Base-by-base conservation (phyloP, 1,140 invertebrate species). In the Branchinecta lynchi region DNA sequence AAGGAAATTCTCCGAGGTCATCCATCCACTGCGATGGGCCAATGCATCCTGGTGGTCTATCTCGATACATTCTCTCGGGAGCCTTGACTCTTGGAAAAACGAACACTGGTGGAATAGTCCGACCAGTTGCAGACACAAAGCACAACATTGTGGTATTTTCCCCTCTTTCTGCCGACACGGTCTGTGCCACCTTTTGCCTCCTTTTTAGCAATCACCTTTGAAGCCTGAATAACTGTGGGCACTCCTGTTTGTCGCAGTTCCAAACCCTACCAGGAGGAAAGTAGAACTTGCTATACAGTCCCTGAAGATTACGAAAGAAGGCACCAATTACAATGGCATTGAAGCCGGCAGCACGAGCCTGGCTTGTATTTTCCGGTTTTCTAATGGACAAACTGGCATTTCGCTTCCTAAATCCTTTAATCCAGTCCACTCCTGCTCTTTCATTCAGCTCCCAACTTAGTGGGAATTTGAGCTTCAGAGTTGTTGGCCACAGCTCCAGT, bases 41-140 rank as follows among this genome's bases (percentile, higher is more conserved):
- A 15, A 45, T 17, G 46, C 67, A 71, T 43, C 79, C 80, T 17
- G 75, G 44, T 66, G 80, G 80, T 15, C 77, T 79, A 74, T 78
- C 77, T 68, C 74, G 76, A 8, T n/a, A n/a, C n/a, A n/a, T n/a
- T n/a, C n/a, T n/a, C n/a, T n/a, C n/a, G n/a, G n/a, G n/a, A n/a
- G n/a, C 82, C 70, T 70, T 83, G 80, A 72, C 79, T 73, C 21
- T 80, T 8, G 79, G 77, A 72, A 77, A 81, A 44, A 82, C 74
- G 70, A 82, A 79, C 66, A 79, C 66, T 8, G 77, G 78, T 43
- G 78, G 76, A 43, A 79, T 73, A 1, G 73, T 74, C 71, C 77
- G 76, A n/a, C 78, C 78, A 72, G 60, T 74, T 10, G 78, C 79
- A 71, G 72, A 73, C 69, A 79, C 76, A 69, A 77, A 75, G 44